Base-by-base conservation (phyloP, 2,888 invertebrate genomes). In the Drosophila phalerata region DNA sequence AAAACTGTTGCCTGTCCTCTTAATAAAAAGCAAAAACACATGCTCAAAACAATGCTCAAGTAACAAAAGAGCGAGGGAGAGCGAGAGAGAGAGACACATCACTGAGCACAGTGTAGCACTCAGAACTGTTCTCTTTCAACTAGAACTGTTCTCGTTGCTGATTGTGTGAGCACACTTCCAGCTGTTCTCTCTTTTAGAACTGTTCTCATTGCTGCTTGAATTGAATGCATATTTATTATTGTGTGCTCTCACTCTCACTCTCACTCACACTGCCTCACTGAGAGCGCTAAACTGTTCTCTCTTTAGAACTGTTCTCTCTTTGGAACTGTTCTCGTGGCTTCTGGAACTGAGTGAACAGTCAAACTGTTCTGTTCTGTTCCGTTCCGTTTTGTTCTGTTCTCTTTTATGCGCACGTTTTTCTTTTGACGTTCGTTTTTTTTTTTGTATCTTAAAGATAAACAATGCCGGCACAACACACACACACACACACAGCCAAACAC, bases 401-500 rank as follows among this genome's bases (percentile, higher is more conserved):
- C 71, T 72, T 57, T 75, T 62, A 73, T 85, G 84, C 86, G 88
- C 84, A 84, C 84, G 84, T 84, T 84, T 87, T 84, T 81, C 86
- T 70, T 70, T 77, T 69, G 67, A 62, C 69, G 72, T 77, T 79
- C 61, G 38, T 37, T 62, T 62, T 79, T 77, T 85, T 38, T 38
- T 38, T 22, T 42, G 86, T 86, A 79, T 88, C 85, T 84, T 89
- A 58, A 87, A 87, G 89, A 85, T 85, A 85, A 85, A 85, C 85
- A 85, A 89, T 85, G 88, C 85, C 85, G 89, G 85, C 85, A 85
- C 71, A 89, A 87, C 87, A 81, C 62, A 63, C 64, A n/a, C 55
- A 52, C 47, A 69, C 58, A 51, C 22, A 28, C 28, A 49, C 48
- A 62, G 25, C 62, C 52, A 53, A 38, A 60, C 32, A 30, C 25